Evolutionary conservation across 2,113 vertebrate genomes (phyloP).

Genomic region (Rostratula benghalensis): DNA sequence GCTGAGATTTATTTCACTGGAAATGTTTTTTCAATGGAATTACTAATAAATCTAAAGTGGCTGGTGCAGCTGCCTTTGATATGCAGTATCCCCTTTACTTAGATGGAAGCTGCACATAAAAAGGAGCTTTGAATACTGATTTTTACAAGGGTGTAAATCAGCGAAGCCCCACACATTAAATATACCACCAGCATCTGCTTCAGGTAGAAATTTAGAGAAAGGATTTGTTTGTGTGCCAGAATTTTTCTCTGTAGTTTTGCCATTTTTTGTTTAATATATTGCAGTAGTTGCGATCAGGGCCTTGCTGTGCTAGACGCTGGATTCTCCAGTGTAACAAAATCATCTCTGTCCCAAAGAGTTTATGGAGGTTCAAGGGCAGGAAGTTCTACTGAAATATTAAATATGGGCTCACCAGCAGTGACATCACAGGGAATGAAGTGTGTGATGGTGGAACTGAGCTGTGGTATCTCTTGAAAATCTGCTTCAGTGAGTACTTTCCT

Average conservation of each 20-base stretch:
- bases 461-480: neutral
- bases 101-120: slow-evolving; percentile 50
- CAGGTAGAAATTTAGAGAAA: slow-evolving; percentile 17
- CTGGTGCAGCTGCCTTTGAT: slow-evolving; percentile 54
- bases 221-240: neutral
- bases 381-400: neutral
- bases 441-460: neutral
- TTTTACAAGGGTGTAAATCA: slow-evolving; percentile 69
- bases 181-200: slow-evolving; percentile 44
- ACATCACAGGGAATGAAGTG: neutral
- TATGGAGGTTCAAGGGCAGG: neutral
- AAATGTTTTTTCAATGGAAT: slow-evolving; percentile 72
- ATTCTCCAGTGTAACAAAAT: neutral
- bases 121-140: slow-evolving; percentile 64
- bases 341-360: neutral
- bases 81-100: slow-evolving; percentile 52
- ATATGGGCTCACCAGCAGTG: neutral
- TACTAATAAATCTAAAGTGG: slow-evolving; percentile 70
- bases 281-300: neutral
- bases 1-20: slow-evolving; percentile 75
- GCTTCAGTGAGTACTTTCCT: neutral
- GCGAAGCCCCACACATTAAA: slow-evolving; percentile 4
- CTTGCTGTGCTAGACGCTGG: neutral
- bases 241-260: neutral
- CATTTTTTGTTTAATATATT: neutral